phyloP scores from a whole-genome alignment of 2,797 vertebrate genomes.

The Epinephelus awoara region DNA sequence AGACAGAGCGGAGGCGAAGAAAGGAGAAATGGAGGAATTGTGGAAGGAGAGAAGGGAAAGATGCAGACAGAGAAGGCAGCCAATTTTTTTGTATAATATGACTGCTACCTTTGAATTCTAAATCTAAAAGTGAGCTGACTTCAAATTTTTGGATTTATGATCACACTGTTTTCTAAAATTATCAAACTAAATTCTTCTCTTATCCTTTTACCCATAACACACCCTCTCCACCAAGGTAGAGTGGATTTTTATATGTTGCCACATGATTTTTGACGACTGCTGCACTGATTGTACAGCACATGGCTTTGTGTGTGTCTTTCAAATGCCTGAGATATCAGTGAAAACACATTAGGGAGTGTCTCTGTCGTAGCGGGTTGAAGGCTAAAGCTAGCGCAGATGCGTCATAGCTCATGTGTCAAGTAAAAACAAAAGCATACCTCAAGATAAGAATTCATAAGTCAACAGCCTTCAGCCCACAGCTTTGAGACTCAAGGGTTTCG shows the following conservation, averaged over 20 bases:
- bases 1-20: slow-evolving; percentile 42
- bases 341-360: slow-evolving; percentile 46
- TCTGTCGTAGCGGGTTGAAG: slow-evolving; percentile 44
- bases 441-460: slow-evolving; percentile 39
- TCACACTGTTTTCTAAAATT: background rate
- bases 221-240: background rate
- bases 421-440: slow-evolving; percentile 63
- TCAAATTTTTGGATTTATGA: background rate
- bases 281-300: background rate
- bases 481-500: background rate
- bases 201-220: background rate
- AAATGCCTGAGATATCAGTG: slow-evolving; percentile 33
- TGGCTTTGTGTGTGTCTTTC: background rate
- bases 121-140: slow-evolving; percentile 3
- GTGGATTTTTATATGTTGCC: background rate
- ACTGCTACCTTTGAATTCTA: slow-evolving; percentile 42
- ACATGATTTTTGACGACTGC: background rate
- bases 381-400: slow-evolving; percentile 41
- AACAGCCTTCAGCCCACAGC: slow-evolving; percentile 38
- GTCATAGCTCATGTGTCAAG: slow-evolving; percentile 45
- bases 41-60: slow-evolving; percentile 12
- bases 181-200: background rate
- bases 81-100: slow-evolving; percentile 5
- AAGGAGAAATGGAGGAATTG: slow-evolving; percentile 31
- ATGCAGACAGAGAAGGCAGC: slow-evolving; percentile 28